A percentile compares a stretch with the other conserved stretches of the same genome.
Evolutionary conservation across 2,888 invertebrate genomes (phyloP).

Genomic region (Acrobasis suavella): DNA sequence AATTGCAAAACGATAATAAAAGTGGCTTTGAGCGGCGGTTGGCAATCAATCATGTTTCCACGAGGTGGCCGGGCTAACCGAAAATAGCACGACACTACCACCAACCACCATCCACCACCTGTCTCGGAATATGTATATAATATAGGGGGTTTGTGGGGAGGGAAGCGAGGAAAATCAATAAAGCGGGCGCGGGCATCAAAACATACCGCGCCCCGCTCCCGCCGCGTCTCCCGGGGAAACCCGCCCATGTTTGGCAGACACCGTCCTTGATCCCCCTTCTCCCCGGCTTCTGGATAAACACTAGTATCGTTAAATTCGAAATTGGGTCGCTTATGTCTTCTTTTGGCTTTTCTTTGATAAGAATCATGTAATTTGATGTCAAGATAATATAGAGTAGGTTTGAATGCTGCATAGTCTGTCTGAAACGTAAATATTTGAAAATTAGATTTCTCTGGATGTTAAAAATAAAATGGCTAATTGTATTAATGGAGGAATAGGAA

Average conservation of each 20-base stretch:
- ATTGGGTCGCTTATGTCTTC: constrained; percentile 72
- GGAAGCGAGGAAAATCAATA: constrained; percentile 78
- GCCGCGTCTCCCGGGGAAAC: constrained; percentile 76
- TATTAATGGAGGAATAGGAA: no score
- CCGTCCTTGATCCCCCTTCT: constrained; percentile 80
- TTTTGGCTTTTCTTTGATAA: not conserved
- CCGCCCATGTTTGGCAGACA: constrained; percentile 81
- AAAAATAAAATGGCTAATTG: no score
- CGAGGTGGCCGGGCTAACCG: constrained; percentile 62
- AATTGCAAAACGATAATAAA: constrained; percentile 45
- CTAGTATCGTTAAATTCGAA: constrained; percentile 68
- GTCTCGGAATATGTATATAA: constrained; percentile 68
- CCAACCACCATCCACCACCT: constrained; percentile 60
- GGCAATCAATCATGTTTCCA: constrained; percentile 70
- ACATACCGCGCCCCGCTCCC: constrained; percentile 60
- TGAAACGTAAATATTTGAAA: no score
- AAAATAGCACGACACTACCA: constrained; percentile 72
- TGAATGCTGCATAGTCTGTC: no score
- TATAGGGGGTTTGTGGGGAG: constrained; percentile 56
- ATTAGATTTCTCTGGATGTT: no score
- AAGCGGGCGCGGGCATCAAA: constrained; percentile 78
- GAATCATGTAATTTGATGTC: not conserved
- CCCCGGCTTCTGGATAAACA: constrained; percentile 78
- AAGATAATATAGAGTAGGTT: not conserved
- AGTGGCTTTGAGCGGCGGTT: constrained; percentile 41